These are phyloP conservation scores for Parnassius mnemosyne DNA, from an alignment of 2,888 invertebrate genomes.

Conservation along the genomic window DNA sequence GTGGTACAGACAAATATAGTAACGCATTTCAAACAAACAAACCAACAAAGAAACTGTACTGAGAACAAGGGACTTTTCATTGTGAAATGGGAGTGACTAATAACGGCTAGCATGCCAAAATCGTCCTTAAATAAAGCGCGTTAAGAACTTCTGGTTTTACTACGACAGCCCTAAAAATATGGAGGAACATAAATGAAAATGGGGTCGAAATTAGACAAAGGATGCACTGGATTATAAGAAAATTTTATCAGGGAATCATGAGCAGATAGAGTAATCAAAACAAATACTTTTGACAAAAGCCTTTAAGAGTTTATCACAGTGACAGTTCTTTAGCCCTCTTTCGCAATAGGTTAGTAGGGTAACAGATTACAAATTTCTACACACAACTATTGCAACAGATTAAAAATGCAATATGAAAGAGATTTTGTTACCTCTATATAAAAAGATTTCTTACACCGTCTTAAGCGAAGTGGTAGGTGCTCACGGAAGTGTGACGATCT, in stretches of 20 bases:
- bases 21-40: conserved; percentile 6
- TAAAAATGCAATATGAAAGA: conserved; percentile 10
- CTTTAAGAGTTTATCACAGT: too few relatives aligned
- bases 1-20: conserved; percentile 9
- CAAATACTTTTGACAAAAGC: not conserved
- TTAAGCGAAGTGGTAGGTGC: conserved; percentile 17
- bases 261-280: too few relatives aligned
- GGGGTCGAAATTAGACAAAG: conserved; percentile 11
- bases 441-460: conserved; percentile 16
- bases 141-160: conserved; percentile 3
- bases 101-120: not conserved
- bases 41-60: conserved; percentile 11
- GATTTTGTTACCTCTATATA: conserved; percentile 18
- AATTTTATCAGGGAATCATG: too few relatives aligned
- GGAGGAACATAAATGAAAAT: conserved; percentile 7
- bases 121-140: not conserved
- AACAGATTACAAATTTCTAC: conserved; percentile 6
- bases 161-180: not conserved
- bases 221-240: not conserved
- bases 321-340: too few relatives aligned
- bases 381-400: conserved; percentile 4
- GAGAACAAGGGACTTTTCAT: conserved; percentile 4
- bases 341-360: not conserved
- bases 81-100: conserved; percentile 5
- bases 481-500: conserved; percentile 40